These are phyloP conservation scores for Drosophila sordidula DNA, from an alignment of 2,888 invertebrate genomes.

Conservation along the genomic window DNA sequence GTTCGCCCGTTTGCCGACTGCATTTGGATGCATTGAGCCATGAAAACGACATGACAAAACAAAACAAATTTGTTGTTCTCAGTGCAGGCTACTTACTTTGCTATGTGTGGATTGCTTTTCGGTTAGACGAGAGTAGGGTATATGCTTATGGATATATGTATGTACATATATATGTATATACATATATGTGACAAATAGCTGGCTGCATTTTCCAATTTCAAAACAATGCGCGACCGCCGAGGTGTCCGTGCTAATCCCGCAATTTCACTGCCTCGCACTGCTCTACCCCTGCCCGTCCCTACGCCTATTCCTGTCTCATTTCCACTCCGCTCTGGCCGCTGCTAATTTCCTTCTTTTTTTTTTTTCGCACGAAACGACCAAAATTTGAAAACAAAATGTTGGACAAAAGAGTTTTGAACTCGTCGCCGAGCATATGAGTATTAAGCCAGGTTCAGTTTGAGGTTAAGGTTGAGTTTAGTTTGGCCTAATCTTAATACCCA, in stretches of 20 bases:
- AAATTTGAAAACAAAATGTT: constrained; percentile 16
- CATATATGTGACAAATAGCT: constrained; percentile 67
- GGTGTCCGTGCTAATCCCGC: constrained; percentile 78
- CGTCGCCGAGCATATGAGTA: constrained; percentile 48
- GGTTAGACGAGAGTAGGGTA: constrained; percentile 5
- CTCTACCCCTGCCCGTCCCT: neutral
- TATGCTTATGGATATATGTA: neutral
- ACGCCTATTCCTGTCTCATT: constrained; percentile 4
- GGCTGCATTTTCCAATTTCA: constrained; percentile 57
- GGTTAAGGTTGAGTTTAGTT: constrained; percentile 37
- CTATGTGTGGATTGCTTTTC: constrained; percentile 18
- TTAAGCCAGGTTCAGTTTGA: constrained; percentile 68
- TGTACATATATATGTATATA: neutral
- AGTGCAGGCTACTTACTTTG: constrained; percentile 34
- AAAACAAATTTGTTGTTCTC: constrained; percentile 62
- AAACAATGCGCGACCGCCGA: constrained; percentile 62
- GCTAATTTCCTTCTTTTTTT: constrained; percentile 56
- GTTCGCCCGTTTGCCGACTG: constrained; percentile 4
- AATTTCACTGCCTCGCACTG: constrained; percentile 53
- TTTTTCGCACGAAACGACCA: constrained; percentile 63
- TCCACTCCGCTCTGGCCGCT: constrained; percentile 28
- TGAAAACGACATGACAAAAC: constrained; percentile 83
- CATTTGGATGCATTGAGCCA: constrained; percentile 74
- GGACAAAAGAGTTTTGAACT: constrained; percentile 57
- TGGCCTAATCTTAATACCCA: constrained; percentile 53